A percentile compares a stretch with the other conserved stretches of the same genome.
Evolutionary conservation across 2,113 vertebrate genomes (phyloP).

Genomic region (human (Homo sapiens)): GRCh38 chr1:162348001-162348500

Average conservation of each 20-base stretch:
- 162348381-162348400: neutral
- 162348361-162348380: neutral
- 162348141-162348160: neutral
- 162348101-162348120: neutral
- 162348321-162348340: neutral
- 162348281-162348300: neutral
- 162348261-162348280: neutral
- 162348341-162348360: neutral
- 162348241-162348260: neutral
- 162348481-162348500: neutral
- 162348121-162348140: neutral
- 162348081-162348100: neutral
- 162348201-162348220: neutral
- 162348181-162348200: neutral
- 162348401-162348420: fast-evolving
- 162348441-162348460: neutral
- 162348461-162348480: neutral
- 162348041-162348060: neutral
- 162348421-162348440: neutral
- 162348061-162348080: neutral
- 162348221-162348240: neutral
- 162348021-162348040: neutral
- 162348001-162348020: neutral
- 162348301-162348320: too few relatives aligned
- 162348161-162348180: neutral